A percentile compares a stretch with the other conserved stretches of the same genome.
These are phyloP conservation scores for Eolophus roseicapilla DNA, from an alignment of 2,113 vertebrate genomes.

Conservation along the genomic window DNA sequence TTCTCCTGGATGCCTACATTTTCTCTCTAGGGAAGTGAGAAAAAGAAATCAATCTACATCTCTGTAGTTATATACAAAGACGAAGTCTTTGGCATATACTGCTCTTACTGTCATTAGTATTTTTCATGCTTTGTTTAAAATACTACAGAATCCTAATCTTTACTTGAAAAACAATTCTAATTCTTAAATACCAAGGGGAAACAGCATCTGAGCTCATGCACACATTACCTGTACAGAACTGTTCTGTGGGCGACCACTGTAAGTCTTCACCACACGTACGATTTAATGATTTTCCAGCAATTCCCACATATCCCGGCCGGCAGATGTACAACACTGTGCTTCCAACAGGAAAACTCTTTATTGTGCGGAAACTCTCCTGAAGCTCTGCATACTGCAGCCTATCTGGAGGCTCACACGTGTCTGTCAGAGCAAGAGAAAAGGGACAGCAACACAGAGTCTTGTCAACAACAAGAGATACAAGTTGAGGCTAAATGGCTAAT, in stretches of 20 bases:
- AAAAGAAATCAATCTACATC: neutral
- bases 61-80: neutral
- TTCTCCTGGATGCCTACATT: neutral
- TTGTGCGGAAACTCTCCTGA: fast-evolving
- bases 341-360: neutral
- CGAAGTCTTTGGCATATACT: fast-evolving
- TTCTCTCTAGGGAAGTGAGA: neutral
- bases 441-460: neutral
- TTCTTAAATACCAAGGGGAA: fast-evolving
- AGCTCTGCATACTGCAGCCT: neutral
- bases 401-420: fast-evolving
- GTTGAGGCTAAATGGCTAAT: fast-evolving
- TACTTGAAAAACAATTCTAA: neutral
- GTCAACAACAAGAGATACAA: neutral
- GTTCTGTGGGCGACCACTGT: neutral
- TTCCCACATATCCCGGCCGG: fast-evolving
- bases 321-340: neutral
- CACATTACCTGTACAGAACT: conserved; percentile 1
- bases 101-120: fast-evolving
- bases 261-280: neutral
- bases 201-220: neutral
- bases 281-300: fast-evolving
- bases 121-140: neutral
- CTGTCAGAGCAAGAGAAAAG: neutral
- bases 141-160: neutral